Evolutionary conservation across 2,888 invertebrate species (phyloP).

Genomic region (Lepetodrilus schrolli): DNA sequence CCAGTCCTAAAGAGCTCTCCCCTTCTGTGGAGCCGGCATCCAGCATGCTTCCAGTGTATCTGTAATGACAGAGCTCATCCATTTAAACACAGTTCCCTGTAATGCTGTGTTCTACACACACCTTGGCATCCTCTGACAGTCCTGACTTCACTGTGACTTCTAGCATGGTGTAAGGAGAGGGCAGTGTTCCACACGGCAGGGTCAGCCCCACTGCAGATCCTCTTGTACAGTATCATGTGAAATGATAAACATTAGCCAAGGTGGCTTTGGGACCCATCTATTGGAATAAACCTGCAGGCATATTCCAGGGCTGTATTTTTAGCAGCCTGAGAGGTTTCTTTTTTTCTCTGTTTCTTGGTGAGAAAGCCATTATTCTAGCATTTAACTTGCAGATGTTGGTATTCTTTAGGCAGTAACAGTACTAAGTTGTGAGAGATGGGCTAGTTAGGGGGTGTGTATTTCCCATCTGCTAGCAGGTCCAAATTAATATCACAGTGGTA

Average conservation of each 20-base stretch:
- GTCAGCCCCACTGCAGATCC: not conserved
- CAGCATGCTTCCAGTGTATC: no score
- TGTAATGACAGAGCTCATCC: no score
- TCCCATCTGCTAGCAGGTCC: not conserved
- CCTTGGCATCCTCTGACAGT: no score
- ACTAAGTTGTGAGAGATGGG: not conserved
- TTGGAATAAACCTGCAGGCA: not conserved
- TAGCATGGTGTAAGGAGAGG: no score
- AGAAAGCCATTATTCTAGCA: constrained; percentile 21
- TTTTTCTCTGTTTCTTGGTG: not conserved
- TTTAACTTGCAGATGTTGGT: constrained; percentile 8
- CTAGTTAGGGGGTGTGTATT: not conserved
- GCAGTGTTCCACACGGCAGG: not conserved
- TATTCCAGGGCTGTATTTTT: constrained; percentile 14
- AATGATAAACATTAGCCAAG: not conserved
- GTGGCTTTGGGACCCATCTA: not conserved
- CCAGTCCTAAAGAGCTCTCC: no score
- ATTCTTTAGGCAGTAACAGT: not conserved
- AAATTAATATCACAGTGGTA: not conserved
- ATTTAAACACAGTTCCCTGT: no score
- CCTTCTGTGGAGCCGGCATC: no score
- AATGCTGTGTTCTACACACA: no score
- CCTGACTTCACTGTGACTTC: no score
- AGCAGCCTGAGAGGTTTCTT: not conserved
- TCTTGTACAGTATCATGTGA: not conserved